Percentiles rank a stretch among this genome's conserved stretches.
phyloP scores from a whole-genome alignment of 2,797 vertebrate species.

The Hemibagrus guttatus region DNA sequence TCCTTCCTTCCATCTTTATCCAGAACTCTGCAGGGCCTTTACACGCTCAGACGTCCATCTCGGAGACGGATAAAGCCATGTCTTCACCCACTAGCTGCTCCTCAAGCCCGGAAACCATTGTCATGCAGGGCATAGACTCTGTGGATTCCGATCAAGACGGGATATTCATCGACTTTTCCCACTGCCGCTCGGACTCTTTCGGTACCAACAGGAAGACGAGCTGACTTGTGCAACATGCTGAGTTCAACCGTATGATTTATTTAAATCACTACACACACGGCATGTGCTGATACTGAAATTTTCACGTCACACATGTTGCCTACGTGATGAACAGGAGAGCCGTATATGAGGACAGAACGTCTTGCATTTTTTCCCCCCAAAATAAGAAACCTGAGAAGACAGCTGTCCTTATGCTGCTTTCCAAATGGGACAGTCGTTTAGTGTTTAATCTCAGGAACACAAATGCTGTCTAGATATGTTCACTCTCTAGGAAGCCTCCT shows the following conservation, averaged over 20 bases:
- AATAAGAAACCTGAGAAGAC: slow-evolving; percentile 7
- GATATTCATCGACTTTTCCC: slow-evolving; percentile 95
- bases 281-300: neutral
- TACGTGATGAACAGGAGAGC: neutral
- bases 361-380: neutral
- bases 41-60: slow-evolving; percentile 74
- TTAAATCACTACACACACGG: slow-evolving; percentile 1
- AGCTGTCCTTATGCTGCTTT: neutral
- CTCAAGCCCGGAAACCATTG: slow-evolving; percentile 92
- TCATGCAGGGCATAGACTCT: slow-evolving; percentile 89
- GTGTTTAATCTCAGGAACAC: slow-evolving; percentile 20
- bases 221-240: slow-evolving; percentile 33
- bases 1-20: slow-evolving; percentile 75
- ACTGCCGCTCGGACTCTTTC: slow-evolving; percentile 78
- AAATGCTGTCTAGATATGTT: slow-evolving; percentile 7
- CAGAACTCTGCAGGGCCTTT: slow-evolving; percentile 76
- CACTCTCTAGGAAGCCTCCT: neutral
- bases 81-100: slow-evolving; percentile 80
- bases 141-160: slow-evolving; percentile 92
- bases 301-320: neutral
- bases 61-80: slow-evolving; percentile 71
- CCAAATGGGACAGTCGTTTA: neutral
- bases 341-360: neutral
- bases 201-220: slow-evolving; percentile 78
- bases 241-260: neutral